Evolutionary conservation across 2,888 invertebrate genomes (phyloP).

Genomic region (Hyles lineata): DNA sequence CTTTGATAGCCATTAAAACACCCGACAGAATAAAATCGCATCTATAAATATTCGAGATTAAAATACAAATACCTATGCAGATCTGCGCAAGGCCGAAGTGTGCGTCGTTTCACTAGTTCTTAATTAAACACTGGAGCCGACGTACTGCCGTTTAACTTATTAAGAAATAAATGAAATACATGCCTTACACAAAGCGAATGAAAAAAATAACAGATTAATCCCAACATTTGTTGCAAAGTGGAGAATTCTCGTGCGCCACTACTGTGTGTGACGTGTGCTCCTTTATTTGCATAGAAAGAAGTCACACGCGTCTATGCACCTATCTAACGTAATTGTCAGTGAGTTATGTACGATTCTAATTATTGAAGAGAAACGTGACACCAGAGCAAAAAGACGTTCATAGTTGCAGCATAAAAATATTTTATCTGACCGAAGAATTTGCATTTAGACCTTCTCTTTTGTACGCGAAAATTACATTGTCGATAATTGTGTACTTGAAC

Average conservation of each 20-base stretch:
- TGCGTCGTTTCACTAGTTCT: constrained; percentile 59
- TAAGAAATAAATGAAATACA: constrained; percentile 77
- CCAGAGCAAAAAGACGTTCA: background rate
- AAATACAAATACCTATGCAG: constrained; percentile 65
- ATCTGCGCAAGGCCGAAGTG: constrained; percentile 43
- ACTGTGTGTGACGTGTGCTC: constrained; percentile 32
- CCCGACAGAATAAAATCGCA: constrained; percentile 56
- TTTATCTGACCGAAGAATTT: too few species aligned
- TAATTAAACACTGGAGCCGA: constrained; percentile 70
- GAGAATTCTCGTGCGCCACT: constrained; percentile 52
- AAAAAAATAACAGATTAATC: constrained; percentile 55
- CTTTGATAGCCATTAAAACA: constrained; percentile 27
- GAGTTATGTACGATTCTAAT: background rate
- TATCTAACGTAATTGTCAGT: constrained; percentile 20
- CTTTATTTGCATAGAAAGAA: constrained; percentile 16
- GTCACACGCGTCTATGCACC: background rate
- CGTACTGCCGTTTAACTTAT: constrained; percentile 66
- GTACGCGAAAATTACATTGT: background rate
- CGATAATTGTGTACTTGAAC: constrained; percentile 1
- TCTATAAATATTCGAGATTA: constrained; percentile 70
- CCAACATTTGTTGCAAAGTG: constrained; percentile 55
- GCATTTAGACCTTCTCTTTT: background rate
- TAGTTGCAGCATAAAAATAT: too few species aligned
- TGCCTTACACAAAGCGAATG: constrained; percentile 58
- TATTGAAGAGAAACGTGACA: background rate